Conservation (phyloP, 2,113 vertebrate species). For the Ciconia boyciana region DNA sequence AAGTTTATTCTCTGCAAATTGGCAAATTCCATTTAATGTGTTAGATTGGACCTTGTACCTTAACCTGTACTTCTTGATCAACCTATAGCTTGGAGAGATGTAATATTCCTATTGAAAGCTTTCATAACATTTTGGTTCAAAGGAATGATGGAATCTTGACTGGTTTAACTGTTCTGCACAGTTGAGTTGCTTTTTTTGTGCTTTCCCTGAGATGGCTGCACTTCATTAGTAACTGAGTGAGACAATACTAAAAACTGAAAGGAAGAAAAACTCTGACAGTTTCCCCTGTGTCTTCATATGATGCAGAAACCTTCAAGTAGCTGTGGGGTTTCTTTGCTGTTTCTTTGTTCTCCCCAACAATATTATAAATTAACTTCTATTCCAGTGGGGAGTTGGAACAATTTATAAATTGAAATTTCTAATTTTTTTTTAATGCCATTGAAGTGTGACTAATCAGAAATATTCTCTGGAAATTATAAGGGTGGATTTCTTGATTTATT, state of each 20-base stretch:
- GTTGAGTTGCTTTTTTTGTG: not conserved
- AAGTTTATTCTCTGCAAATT: not conserved
- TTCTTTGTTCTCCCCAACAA: slow-evolving; percentile 17
- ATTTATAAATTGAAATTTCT: slow-evolving; percentile 36
- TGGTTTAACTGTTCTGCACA: not conserved
- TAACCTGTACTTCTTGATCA: not conserved
- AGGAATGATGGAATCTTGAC: not conserved
- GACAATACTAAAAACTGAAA: not conserved
- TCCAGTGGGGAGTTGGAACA: not conserved
- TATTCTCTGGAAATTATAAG: not conserved
- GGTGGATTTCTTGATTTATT: not conserved
- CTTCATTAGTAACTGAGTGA: not conserved
- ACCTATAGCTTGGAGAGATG: not conserved
- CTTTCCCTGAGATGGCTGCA: not conserved
- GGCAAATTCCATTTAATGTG: not conserved
- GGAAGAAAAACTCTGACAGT: not conserved
- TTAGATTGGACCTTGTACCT: not conserved
- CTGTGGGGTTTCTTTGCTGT: not conserved
- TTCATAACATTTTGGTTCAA: not conserved
- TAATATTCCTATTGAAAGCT: not conserved
- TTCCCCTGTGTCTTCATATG: not conserved
- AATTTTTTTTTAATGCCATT: not conserved
- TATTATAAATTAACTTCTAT: slow-evolving; percentile 25
- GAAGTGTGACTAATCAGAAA: slow-evolving; percentile 11
- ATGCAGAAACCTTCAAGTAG: not conserved